Conservation (phyloP, 2,113 vertebrate genomes). For the Tupaia tana region DNA sequence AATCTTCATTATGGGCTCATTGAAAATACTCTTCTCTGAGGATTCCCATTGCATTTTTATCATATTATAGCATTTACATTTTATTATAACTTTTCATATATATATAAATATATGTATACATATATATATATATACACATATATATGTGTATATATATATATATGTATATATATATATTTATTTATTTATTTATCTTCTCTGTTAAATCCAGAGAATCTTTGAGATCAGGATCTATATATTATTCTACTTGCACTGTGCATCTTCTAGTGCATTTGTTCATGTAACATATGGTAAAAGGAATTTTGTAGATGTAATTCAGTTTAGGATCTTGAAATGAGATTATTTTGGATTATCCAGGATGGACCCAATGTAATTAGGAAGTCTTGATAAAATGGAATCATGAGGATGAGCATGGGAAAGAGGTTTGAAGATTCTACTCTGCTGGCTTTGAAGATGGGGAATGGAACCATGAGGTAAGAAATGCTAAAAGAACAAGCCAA, state of each 20-base stretch:
- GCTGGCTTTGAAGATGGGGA: not conserved
- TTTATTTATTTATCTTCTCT: not conserved
- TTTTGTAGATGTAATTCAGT: not conserved
- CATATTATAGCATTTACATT: not conserved
- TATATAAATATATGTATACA: too few relatives aligned
- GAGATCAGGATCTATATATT: not conserved
- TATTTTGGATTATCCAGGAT: not conserved
- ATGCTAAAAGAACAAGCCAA: not conserved
- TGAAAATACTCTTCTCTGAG: not conserved
- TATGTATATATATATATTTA: too few relatives aligned
- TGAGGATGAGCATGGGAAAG: not conserved
- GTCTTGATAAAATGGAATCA: not conserved
- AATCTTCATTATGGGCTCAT: not conserved
- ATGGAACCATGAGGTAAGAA: not conserved
- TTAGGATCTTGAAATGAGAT: not conserved
- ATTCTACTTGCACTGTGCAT: not conserved
- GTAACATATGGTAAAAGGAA: not conserved
- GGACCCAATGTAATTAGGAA: not conserved
- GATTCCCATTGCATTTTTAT: not conserved
- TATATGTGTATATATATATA: too few relatives aligned
- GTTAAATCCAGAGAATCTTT: not conserved
- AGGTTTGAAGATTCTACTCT: not conserved
- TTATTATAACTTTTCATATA: not conserved
- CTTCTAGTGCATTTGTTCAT: not conserved
- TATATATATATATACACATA: too few relatives aligned